Conservation (phyloP, 2,113 vertebrate species). For the Megaleporinus macrocephalus region DNA sequence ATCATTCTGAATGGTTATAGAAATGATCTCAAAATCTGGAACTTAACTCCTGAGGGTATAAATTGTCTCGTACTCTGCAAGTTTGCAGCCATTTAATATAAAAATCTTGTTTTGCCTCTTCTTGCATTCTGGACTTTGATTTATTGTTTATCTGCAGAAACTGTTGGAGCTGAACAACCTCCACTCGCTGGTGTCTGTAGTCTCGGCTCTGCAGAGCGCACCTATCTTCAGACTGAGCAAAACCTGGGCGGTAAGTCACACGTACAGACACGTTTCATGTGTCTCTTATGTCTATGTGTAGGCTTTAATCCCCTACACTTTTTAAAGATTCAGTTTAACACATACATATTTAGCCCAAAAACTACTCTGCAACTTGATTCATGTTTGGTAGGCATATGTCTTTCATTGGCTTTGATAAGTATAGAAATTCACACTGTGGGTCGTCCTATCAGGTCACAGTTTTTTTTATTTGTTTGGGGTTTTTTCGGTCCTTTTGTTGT, state of each 20-base stretch:
- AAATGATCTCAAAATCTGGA: no score
- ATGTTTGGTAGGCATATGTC: background rate
- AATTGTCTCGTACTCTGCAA: no score
- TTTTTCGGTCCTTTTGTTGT: no score
- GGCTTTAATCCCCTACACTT: background rate
- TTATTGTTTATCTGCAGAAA: constrained; percentile 78
- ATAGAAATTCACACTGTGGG: no score
- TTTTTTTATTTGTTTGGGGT: no score
- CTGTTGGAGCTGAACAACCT: constrained; percentile 94
- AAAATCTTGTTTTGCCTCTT: no score
- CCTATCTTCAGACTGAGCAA: constrained; percentile 96
- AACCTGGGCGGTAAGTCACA: constrained; percentile 92
- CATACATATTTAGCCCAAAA: no score
- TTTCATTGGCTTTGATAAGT: background rate
- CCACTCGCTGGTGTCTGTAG: constrained; percentile 93
- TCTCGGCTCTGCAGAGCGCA: constrained; percentile 93
- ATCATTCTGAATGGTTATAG: no score
- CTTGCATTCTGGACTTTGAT: background rate
- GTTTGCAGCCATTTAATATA: no score
- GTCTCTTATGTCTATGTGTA: background rate
- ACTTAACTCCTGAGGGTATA: no score
- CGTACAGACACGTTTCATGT: background rate
- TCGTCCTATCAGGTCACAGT: no score
- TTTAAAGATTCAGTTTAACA: background rate
- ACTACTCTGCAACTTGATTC: no score